Base-by-base conservation (phyloP, 1,140 invertebrate species). In the Panulirus ornatus region DNA sequence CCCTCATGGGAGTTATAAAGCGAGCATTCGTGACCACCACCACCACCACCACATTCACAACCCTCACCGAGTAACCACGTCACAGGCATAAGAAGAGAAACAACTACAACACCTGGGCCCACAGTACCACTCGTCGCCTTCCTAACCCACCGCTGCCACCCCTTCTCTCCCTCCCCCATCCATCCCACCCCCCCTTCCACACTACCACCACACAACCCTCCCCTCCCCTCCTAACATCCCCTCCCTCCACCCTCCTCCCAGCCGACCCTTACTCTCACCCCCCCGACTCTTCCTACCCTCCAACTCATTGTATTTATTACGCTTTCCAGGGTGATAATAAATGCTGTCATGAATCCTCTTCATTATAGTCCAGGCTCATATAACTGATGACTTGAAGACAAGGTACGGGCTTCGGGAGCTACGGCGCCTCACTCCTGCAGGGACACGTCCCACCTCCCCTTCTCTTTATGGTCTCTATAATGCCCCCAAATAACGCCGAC, bases 391-490 rank as follows among this genome's bases (percentile, higher is more conserved):
- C 58, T 47, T 5, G 44, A 47, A 47, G 44, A 47, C 44, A 47
- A 47, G 44, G 14, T 47, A 47, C 14, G 44, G n/a, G 44, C 44
- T 47, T 5, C 5, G 44, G 44, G 44, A 47, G 44, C 14, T 47
- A 47, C 5, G 44, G 44, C 44, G 44, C 44, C 44, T 14, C 5
- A 5, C 44, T 30, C 58, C 22, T 66, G n/a, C n/a, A n/a, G n/a
- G 30, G 58, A 66, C 58, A 66, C 51, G 30, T 16, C 11, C 54
- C 54, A 22, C 40, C 40, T 9, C 63, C 11, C 5, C n/a, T 34
- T 38, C 38, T 9, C n/a, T 47, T 71, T 19, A 34, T 27, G n/a
- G 30, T 44, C 70, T 44, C 70, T 34, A 84, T 84, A 44, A 73
- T 75, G 34, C 58, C 38, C 1, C 27, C 42, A 71, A 73, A 84